phyloP scores from a whole-genome alignment of 2,888 invertebrate species.

The Macroteleia sp. region DNA sequence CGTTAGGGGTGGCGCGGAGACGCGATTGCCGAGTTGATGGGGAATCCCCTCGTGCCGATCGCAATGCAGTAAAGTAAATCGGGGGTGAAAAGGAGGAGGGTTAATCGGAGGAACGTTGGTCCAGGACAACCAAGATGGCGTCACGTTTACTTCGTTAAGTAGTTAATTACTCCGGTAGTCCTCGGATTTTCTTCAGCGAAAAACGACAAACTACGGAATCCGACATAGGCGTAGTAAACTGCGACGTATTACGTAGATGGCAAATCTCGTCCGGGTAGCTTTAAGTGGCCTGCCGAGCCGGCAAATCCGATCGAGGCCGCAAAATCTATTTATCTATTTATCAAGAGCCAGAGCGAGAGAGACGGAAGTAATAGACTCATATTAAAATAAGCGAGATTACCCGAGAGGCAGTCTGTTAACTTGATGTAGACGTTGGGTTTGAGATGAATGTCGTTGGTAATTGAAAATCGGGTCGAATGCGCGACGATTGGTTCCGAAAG shows the following conservation, averaged over 20 bases:
- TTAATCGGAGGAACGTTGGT: slow-evolving; percentile 67
- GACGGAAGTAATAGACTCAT: slow-evolving; percentile 79
- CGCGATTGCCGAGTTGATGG: slow-evolving; percentile 17
- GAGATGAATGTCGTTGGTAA: slow-evolving; percentile 47
- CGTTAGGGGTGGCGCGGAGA: slow-evolving; percentile 37
- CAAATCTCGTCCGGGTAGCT: slow-evolving; percentile 65
- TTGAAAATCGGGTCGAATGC: slow-evolving; percentile 41
- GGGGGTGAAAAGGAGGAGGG: slow-evolving; percentile 24
- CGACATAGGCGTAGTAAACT: slow-evolving; percentile 73
- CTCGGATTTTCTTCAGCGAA: slow-evolving; percentile 73
- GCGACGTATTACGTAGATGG: slow-evolving; percentile 58
- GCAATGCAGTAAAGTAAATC: slow-evolving; percentile 17
- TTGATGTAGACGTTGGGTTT: slow-evolving; percentile 50
- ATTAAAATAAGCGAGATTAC: slow-evolving; percentile 81
- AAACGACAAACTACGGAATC: slow-evolving; percentile 75
- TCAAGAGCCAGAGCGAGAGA: slow-evolving; percentile 14
- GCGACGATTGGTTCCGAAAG: slow-evolving; percentile 47
- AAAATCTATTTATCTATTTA: slow-evolving; percentile 83
- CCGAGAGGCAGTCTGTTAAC: slow-evolving; percentile 65
- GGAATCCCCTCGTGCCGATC: slow-evolving; percentile 46
- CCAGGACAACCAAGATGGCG: slow-evolving; percentile 81
- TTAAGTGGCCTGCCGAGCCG: slow-evolving; percentile 73
- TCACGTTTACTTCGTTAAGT: slow-evolving; percentile 84
- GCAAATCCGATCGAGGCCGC: slow-evolving; percentile 81
- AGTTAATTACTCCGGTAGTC: slow-evolving; percentile 83